Evolutionary conservation across 1,140 invertebrate species (phyloP).

Genomic region (Psix sp.): DNA sequence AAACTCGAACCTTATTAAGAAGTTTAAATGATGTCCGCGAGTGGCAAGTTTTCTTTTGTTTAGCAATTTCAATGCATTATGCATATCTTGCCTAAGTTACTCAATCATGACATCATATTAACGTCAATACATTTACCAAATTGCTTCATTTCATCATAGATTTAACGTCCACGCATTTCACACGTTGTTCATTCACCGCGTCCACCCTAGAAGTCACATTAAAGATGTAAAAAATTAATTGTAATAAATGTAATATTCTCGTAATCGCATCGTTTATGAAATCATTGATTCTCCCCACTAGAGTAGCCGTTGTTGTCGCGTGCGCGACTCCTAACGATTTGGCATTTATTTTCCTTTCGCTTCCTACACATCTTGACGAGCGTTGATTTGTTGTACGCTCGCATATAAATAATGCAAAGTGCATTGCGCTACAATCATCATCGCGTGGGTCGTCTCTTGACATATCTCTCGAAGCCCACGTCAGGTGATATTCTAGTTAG

Average conservation of each 20-base stretch:
- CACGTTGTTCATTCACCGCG: constrained; percentile 47
- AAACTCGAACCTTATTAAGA: constrained; percentile 28
- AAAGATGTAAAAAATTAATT: constrained; percentile 21
- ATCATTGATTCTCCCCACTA: constrained; percentile 32
- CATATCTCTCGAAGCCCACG: constrained; percentile 67
- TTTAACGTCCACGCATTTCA: constrained; percentile 47
- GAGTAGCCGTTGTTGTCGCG: constrained; percentile 37
- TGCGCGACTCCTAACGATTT: constrained; percentile 52
- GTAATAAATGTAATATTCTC: constrained; percentile 31
- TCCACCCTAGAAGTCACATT: constrained; percentile 19
- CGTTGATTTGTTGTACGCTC: constrained; percentile 65
- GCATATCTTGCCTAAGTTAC: constrained; percentile 38
- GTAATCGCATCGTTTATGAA: constrained; percentile 51
- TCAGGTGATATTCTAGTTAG: constrained; percentile 67
- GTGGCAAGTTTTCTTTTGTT: constrained; percentile 34
- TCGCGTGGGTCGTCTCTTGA: constrained; percentile 67
- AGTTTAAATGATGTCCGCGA: constrained; percentile 5
- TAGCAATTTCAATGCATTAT: constrained; percentile 36
- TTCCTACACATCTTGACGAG: constrained; percentile 66
- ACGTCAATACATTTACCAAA: constrained; percentile 47
- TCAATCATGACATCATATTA: constrained; percentile 48
- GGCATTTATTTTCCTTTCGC: constrained; percentile 66
- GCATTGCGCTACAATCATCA: constrained; percentile 60
- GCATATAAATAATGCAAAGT: constrained; percentile 71
- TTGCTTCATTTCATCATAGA: constrained; percentile 33